Base-by-base conservation (phyloP, 1,140 invertebrate species). In the Aethina tumida region DNA sequence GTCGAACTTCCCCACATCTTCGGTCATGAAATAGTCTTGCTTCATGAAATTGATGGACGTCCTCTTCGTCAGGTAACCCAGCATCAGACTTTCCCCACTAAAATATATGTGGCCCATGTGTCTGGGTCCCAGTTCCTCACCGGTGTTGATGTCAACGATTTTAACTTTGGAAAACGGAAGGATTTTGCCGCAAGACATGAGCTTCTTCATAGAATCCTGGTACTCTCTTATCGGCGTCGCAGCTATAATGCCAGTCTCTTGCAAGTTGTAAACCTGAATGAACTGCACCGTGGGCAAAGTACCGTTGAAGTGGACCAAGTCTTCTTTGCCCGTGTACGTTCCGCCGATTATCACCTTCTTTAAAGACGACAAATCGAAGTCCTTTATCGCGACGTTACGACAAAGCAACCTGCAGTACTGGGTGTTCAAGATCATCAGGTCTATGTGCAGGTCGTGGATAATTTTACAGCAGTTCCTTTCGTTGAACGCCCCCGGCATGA, bases 1-100 rank as follows among this genome's bases (percentile, higher is more conserved):
- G 43, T 83, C 77, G 35, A 74, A 70, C 43, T 73, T 77, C 0
- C 70, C 75, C 15, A 84, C 65, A 52, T 85, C 80, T 18, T 80
- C 81, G 32, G 81, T 81, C 52, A 71, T 70, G 14, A 80, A 67
- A 53, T 65, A 76, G 10, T 66, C 69, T 30, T 83, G 46, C 15
- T 45, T 43, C 17, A 50, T 38, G 1, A 35, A 13, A n/a, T 27
- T 28, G 5, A 43, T 33, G 1, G 49, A 29, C 3, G n/a, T 5
- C 6, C 5, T 38, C 1, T 9, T 22, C 17, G 5, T 34, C 13
- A 34, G 32, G 28, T 45, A 53, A 51, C 51, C 49, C 3, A 56
- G 27, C 53, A 56, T 56, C 2, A 48, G 12, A 12, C 49, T 45
- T 20, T 52, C 46, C 13, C 44, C 45, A 13, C 36, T 28, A 36